These are phyloP conservation scores for Microctenopoma stevenorrisi DNA, from an alignment of 2,797 vertebrate genomes.

Conservation along the genomic window DNA sequence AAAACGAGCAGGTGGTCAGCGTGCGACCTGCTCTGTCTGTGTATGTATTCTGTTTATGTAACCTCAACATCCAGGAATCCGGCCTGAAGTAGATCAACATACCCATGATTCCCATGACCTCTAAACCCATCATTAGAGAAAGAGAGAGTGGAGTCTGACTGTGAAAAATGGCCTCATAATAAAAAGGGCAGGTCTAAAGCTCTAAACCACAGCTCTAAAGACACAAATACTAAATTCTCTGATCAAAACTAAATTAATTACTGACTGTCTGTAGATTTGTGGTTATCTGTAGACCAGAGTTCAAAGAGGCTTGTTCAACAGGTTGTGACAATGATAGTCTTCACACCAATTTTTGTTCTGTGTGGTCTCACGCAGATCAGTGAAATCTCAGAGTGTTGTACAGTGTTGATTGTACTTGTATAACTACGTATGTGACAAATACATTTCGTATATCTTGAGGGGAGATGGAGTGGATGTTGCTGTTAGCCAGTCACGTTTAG, in stretches of 20 bases:
- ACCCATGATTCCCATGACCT: neutral
- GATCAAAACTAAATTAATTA: slow-evolving; percentile 21
- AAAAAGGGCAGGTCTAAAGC: slow-evolving; percentile 21
- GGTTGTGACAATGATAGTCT: slow-evolving; percentile 23
- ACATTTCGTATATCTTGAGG: no score
- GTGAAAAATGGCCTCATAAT: slow-evolving; percentile 23
- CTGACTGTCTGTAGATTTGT: slow-evolving; percentile 22
- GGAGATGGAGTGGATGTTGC: no score
- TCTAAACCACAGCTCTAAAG: neutral
- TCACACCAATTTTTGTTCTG: slow-evolving; percentile 11
- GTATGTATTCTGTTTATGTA: neutral
- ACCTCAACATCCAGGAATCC: neutral
- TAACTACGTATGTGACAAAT: no score
- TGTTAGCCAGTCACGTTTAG: no score
- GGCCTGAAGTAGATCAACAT: neutral
- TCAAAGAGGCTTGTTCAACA: slow-evolving; percentile 52
- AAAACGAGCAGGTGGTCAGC: neutral
- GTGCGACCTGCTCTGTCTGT: neutral
- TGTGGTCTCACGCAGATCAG: neutral
- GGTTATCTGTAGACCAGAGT: slow-evolving; percentile 32
- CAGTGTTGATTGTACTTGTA: no score
- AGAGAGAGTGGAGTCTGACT: neutral
- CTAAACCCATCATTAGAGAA: neutral
- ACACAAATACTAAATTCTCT: slow-evolving; percentile 32
- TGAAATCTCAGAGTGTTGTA: no score